Percentiles rank a stretch among this genome's conserved stretches.
Conservation (phyloP, 2,888 invertebrate species). For the Cheilosia soror region DNA sequence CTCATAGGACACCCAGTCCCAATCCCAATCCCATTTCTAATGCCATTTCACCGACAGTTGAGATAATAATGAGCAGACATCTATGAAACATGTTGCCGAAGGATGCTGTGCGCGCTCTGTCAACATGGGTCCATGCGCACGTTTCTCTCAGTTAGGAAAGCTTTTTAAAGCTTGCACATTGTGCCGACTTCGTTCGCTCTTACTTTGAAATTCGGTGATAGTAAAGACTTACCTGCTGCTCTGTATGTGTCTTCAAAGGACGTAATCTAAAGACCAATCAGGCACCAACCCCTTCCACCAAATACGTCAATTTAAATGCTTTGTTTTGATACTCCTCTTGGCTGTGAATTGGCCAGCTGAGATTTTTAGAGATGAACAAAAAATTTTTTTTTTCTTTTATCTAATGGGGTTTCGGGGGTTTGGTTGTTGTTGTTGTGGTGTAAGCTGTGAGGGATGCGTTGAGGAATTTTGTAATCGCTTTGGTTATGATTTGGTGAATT, state of each 20-base stretch:
- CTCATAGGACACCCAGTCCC: conserved; percentile 10
- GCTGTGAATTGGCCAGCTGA: conserved; percentile 72
- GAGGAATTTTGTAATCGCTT: conserved; percentile 67
- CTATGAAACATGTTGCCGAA: conserved; percentile 51
- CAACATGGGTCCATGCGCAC: conserved; percentile 49
- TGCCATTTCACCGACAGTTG: conserved; percentile 15
- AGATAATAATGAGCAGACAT: conserved; percentile 38
- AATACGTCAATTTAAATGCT: conserved; percentile 57
- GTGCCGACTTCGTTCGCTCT: neutral
- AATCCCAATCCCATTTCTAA: too few relatives aligned
- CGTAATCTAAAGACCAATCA: neutral
- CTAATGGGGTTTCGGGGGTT: conserved; percentile 13
- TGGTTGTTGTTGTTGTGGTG: conserved; percentile 16
- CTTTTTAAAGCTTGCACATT: conserved; percentile 23
- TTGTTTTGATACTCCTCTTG: conserved; percentile 59
- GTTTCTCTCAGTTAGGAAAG: conserved; percentile 11
- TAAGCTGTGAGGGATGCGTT: conserved; percentile 25
- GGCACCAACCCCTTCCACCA: conserved; percentile 5
- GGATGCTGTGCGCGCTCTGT: neutral
- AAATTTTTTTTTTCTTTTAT: conserved; percentile 22
- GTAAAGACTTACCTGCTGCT: conserved; percentile 11
- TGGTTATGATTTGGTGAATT: conserved; percentile 38
- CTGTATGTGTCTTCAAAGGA: conserved; percentile 4
- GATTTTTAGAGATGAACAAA: conserved; percentile 49
- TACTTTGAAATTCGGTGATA: neutral